These are phyloP conservation scores for Drosophila imparisetae DNA, from an alignment of 2,888 invertebrate genomes.

Conservation along the genomic window DNA sequence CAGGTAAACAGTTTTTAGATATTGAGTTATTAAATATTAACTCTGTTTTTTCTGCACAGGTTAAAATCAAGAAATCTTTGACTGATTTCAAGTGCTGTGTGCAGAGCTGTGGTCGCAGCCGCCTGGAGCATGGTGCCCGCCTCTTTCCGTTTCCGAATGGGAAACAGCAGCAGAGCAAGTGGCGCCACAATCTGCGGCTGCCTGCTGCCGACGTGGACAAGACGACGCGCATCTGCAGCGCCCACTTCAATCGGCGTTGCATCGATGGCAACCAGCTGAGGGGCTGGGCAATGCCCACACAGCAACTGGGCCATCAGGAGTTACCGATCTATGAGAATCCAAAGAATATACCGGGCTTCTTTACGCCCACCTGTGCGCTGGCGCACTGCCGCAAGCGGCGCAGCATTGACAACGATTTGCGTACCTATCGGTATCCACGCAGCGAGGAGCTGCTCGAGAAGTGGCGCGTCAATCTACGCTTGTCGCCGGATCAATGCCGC, in stretches of 20 bases:
- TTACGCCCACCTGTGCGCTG: slow-evolving; percentile 73
- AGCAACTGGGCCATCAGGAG: slow-evolving; percentile 69
- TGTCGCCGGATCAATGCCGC: slow-evolving; percentile 67
- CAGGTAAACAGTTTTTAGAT: slow-evolving; percentile 52
- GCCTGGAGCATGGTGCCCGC: slow-evolving; percentile 76
- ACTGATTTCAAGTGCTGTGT: slow-evolving; percentile 71
- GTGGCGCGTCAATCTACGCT: slow-evolving; percentile 75
- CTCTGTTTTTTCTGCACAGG: slow-evolving; percentile 28
- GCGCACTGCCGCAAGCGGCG: slow-evolving; percentile 71
- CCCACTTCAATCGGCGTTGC: slow-evolving; percentile 80
- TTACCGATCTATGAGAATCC: slow-evolving; percentile 78
- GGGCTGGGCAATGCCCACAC: slow-evolving; percentile 78
- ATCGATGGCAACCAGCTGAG: slow-evolving; percentile 75
- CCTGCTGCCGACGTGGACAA: slow-evolving; percentile 46
- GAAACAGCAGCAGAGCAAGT: slow-evolving; percentile 70
- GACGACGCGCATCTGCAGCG: slow-evolving; percentile 68
- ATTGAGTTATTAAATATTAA: neutral
- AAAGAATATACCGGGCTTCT: slow-evolving; percentile 73
- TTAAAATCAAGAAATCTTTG: slow-evolving; percentile 65
- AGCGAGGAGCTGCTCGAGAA: slow-evolving; percentile 68
- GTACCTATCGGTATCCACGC: slow-evolving; percentile 78
- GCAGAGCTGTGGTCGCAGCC: slow-evolving; percentile 66
- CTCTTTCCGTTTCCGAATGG: slow-evolving; percentile 73
- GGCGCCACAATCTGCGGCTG: slow-evolving; percentile 80
- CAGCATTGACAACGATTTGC: slow-evolving; percentile 70